Evolutionary conservation across 2,888 invertebrate genomes (phyloP).

Genomic region (Pseudoips prasinana): DNA sequence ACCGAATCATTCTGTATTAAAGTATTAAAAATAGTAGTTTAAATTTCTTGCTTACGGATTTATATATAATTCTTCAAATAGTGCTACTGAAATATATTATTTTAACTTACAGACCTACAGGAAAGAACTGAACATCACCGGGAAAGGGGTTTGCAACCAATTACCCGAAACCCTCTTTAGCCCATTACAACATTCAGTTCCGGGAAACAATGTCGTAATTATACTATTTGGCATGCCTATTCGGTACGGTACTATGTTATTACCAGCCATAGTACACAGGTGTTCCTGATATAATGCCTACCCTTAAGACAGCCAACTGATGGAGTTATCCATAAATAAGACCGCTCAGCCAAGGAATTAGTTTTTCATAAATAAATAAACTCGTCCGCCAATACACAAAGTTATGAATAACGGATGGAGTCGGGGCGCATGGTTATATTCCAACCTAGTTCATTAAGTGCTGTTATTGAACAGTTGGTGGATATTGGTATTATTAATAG

Average conservation of each 20-base stretch:
- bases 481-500: background rate
- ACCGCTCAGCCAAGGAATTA: conserved; percentile 2
- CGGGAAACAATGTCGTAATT: background rate
- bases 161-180: too few relatives aligned
- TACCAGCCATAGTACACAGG: background rate
- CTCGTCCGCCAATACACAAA: conserved; percentile 41
- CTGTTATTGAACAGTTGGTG: conserved; percentile 62
- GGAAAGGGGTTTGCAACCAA: too few relatives aligned
- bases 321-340: conserved; percentile 4
- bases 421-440: conserved; percentile 39
- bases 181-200: background rate
- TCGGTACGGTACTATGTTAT: background rate
- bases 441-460: conserved; percentile 54
- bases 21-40: too few relatives aligned
- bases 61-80: too few relatives aligned
- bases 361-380: conserved; percentile 18
- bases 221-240: background rate
- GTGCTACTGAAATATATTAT: too few relatives aligned
- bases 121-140: too few relatives aligned
- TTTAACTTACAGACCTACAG: too few relatives aligned
- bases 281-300: background rate
- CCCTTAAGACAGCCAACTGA: background rate
- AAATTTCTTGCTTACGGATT: too few relatives aligned
- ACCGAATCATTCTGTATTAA: too few relatives aligned
- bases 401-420: conserved; percentile 65